Evolutionary conservation across 2,888 invertebrate species (phyloP).

Genomic region (Azorinus chamasolen): DNA sequence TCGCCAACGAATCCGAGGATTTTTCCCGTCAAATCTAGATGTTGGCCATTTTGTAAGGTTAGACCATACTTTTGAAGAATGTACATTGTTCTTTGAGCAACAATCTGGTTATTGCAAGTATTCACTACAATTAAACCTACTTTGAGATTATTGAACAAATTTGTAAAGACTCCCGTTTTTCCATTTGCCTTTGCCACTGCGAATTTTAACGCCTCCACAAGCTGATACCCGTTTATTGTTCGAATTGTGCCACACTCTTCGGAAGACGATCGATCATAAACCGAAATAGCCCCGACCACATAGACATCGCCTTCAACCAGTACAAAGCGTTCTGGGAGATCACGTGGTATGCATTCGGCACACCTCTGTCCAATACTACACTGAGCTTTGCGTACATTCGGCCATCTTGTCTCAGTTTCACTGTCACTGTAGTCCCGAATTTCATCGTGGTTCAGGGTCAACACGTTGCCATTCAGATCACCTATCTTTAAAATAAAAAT

Average conservation of each 20-base stretch:
- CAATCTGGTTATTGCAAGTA: conserved; percentile 58
- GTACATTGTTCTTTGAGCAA: conserved; percentile 43
- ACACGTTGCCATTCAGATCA: conserved; percentile 14
- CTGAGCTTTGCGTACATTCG: conserved; percentile 33
- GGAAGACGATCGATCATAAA: conserved; percentile 34
- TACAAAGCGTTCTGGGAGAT: conserved; percentile 25
- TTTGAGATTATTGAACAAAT: conserved; percentile 32
- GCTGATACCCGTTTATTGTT: conserved; percentile 30
- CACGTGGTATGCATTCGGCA: conserved; percentile 33
- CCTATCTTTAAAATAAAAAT: no score
- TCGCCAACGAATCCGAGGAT: conserved; percentile 59
- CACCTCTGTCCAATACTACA: conserved; percentile 37
- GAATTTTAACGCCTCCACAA: conserved; percentile 56
- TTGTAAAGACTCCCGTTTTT: conserved; percentile 1
- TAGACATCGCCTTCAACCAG: conserved; percentile 58
- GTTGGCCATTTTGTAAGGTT: background rate
- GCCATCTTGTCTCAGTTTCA: conserved; percentile 18
- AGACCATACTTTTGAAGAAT: conserved; percentile 45
- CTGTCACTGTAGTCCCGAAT: conserved; percentile 35
- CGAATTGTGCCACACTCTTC: conserved; percentile 49
- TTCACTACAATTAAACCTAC: conserved; percentile 58
- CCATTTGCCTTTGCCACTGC: conserved; percentile 40
- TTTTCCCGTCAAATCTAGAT: conserved; percentile 22
- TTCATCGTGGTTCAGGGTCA: conserved; percentile 13
- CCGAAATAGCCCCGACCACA: conserved; percentile 58